phyloP scores from a whole-genome alignment of 2,888 invertebrate genomes.

The Atherix ibis region DNA sequence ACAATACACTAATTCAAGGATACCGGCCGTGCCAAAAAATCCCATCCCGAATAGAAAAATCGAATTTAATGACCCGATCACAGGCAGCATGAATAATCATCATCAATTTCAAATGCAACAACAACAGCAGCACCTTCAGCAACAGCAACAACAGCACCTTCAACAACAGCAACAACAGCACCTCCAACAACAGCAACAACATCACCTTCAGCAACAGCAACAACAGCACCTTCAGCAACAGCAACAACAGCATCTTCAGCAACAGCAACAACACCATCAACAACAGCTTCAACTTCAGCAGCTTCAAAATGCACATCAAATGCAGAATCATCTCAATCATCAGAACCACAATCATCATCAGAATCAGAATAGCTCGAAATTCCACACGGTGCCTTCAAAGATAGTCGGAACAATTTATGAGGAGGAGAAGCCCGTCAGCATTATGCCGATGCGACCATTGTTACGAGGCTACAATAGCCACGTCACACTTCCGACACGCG shows the following conservation, averaged over 20 bases:
- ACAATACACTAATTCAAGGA: constrained; percentile 18
- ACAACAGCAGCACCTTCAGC: constrained; percentile 3
- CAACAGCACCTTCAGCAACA: no score
- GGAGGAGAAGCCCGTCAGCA: constrained; percentile 26
- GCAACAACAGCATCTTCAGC: no score
- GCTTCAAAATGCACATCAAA: no score
- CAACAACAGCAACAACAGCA: constrained; percentile 20
- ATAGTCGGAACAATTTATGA: constrained; percentile 30
- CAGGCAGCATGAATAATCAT: constrained; percentile 27
- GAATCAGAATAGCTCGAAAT: constrained; percentile 21
- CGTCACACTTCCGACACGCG: constrained; percentile 53
- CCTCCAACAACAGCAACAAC: no score
- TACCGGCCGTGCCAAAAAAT: constrained; percentile 16
- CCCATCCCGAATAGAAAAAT: constrained; percentile 39
- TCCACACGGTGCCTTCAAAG: constrained; percentile 31
- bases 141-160: constrained; percentile 15
- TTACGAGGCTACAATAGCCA: constrained; percentile 64
- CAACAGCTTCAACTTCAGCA: no score
- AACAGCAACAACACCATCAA: no score
- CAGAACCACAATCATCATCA: constrained; percentile 4
- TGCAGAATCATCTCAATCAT: constrained; percentile 2
- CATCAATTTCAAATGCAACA: not conserved
- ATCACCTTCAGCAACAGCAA: no score
- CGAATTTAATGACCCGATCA: constrained; percentile 17
- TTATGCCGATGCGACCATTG: constrained; percentile 81